Percentiles rank a stretch among this genome's conserved stretches.
Conservation (phyloP, 2,797 vertebrate genomes). For the Cynodonichthys magdalenae region DNA sequence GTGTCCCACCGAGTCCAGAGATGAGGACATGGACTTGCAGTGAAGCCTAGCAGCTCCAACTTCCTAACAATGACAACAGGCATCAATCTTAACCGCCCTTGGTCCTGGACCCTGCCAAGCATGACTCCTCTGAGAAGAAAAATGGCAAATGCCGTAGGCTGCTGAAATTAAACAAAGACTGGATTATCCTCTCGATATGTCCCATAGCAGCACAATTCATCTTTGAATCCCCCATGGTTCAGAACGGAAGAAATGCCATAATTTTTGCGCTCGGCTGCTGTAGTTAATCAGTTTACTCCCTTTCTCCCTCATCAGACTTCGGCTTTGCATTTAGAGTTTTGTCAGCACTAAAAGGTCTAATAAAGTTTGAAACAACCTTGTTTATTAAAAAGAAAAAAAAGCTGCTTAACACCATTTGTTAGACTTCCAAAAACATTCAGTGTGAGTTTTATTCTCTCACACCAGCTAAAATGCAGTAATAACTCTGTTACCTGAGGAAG, state of each 20-base stretch:
- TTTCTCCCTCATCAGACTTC: slow-evolving; percentile 5
- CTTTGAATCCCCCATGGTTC: slow-evolving; percentile 54
- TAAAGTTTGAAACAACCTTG: slow-evolving; percentile 35
- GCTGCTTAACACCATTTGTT: slow-evolving; percentile 38
- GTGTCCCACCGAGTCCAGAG: slow-evolving; percentile 86
- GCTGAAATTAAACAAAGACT: slow-evolving; percentile 81
- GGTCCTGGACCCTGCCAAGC: slow-evolving; percentile 77
- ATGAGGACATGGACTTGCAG: slow-evolving; percentile 89
- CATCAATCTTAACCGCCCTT: slow-evolving; percentile 91
- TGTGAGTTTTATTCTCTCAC: slow-evolving; percentile 55
- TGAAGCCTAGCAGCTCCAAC: slow-evolving; percentile 89
- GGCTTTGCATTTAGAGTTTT: slow-evolving; percentile 17
- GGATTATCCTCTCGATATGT: slow-evolving; percentile 80
- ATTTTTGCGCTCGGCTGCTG: slow-evolving; percentile 32
- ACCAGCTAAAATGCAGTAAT: slow-evolving; percentile 55
- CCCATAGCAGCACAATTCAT: slow-evolving; percentile 63
- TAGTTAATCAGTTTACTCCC: slow-evolving; percentile 19
- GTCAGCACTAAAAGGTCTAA: slow-evolving; percentile 34
- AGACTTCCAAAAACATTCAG: slow-evolving; percentile 35
- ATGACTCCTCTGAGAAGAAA: slow-evolving; percentile 49
- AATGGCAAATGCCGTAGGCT: slow-evolving; percentile 63
- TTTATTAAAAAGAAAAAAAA: slow-evolving; percentile 12
- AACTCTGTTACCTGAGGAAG: slow-evolving; percentile 49
- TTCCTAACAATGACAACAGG: slow-evolving; percentile 91
- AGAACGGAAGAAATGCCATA: slow-evolving; percentile 51